phyloP scores from a whole-genome alignment of 2,797 vertebrate species.

The Catharus ustulatus region DNA sequence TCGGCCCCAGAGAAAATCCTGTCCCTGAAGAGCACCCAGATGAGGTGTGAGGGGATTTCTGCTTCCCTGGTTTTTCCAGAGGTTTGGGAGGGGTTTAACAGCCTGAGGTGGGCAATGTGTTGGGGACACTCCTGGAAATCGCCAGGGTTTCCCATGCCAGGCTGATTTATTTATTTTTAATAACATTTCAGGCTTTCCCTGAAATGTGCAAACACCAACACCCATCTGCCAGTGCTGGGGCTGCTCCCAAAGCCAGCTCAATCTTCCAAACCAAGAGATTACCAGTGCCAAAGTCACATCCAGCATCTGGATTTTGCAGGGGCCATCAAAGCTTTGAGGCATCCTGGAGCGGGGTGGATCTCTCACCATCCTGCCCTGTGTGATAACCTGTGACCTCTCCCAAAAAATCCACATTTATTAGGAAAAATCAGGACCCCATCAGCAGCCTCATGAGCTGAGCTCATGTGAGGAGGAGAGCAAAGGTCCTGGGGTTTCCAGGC shows the following conservation, averaged over 20 bases:
- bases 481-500: accelerated
- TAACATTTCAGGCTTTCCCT: background rate
- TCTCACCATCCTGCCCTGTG: accelerated
- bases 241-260: accelerated
- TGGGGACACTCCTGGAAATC: background rate
- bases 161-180: background rate
- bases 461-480: accelerated
- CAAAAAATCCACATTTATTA: accelerated
- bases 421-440: accelerated
- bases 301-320: background rate
- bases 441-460: background rate
- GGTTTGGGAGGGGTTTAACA: background rate
- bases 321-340: background rate
- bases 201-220: background rate
- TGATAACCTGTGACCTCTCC: accelerated
- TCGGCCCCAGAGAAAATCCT: background rate
- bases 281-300: background rate
- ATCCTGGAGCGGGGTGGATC: accelerated
- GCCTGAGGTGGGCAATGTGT: accelerated
- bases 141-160: background rate
- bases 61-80: accelerated
- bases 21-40: background rate
- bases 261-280: background rate
- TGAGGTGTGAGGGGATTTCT: background rate
- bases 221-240: background rate